phyloP scores from a whole-genome alignment of 2,797 vertebrate species.

The Rhabdomys pumilio region DNA sequence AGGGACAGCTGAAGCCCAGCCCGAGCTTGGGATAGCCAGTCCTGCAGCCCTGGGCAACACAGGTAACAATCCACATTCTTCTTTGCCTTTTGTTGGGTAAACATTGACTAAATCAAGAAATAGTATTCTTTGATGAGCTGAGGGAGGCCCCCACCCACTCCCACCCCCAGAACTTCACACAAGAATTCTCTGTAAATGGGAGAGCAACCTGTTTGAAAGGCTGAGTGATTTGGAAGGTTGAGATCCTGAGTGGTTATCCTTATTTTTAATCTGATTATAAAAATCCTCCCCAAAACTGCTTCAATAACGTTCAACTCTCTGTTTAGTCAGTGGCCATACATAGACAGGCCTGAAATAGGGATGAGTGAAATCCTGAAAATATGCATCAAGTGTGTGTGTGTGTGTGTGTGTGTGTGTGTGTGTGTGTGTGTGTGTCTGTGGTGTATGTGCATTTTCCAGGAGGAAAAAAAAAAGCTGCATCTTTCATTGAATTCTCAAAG shows the following conservation, averaged over 20 bases:
- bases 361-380: constrained; percentile 17
- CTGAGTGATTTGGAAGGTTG: background rate
- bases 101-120: background rate
- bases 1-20: background rate
- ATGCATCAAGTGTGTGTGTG: background rate
- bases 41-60: background rate
- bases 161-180: background rate
- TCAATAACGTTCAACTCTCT: constrained; percentile 37
- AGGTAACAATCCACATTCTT: background rate
- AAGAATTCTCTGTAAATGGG: background rate
- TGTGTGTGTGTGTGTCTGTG: background rate
- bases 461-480: background rate
- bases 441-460: background rate
- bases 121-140: background rate
- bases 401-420: background rate
- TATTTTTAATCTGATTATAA: background rate
- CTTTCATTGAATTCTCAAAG: constrained; percentile 51
- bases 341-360: background rate
- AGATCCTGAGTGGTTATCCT: background rate
- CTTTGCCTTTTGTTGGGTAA: background rate
- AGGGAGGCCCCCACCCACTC: background rate
- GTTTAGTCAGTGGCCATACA: background rate
- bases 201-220: constrained; percentile 9
- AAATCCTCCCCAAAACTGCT: background rate
- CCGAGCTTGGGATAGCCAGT: background rate